These are phyloP conservation scores for Brachyptera putata DNA, from an alignment of 2,888 invertebrate genomes.

Conservation along the genomic window DNA sequence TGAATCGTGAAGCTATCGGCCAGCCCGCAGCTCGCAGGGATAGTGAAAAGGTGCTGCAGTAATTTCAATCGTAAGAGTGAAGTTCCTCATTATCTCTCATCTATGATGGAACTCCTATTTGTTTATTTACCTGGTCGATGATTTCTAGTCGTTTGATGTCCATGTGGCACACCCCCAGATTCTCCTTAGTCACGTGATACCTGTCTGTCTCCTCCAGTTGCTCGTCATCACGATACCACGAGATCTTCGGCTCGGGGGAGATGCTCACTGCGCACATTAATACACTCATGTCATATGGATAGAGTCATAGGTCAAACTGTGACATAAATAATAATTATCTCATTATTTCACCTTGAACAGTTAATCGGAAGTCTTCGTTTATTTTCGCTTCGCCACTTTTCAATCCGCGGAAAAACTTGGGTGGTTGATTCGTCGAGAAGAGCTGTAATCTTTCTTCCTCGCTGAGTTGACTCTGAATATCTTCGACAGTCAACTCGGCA, in stretches of 20 bases:
- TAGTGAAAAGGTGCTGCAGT: neutral
- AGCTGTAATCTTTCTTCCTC: constrained; percentile 79
- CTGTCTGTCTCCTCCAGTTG: constrained; percentile 63
- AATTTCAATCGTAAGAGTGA: too few species aligned
- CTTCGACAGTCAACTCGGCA: constrained; percentile 83
- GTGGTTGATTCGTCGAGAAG: constrained; percentile 66
- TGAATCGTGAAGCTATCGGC: too few species aligned
- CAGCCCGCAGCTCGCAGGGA: neutral
- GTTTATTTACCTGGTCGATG: constrained; percentile 64
- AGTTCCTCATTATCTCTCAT: too few species aligned
- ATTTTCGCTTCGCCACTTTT: constrained; percentile 80
- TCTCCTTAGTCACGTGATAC: constrained; percentile 64
- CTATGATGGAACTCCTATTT: too few species aligned
- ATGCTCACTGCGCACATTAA: constrained; percentile 64
- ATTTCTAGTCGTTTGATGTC: constrained; percentile 72
- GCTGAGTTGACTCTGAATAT: constrained; percentile 83
- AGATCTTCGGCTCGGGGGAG: constrained; percentile 72
- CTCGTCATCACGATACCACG: constrained; percentile 87
- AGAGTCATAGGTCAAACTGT: neutral
- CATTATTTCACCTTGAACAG: constrained; percentile 72
- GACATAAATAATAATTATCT: neutral
- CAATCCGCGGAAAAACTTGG: constrained; percentile 74
- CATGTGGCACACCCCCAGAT: constrained; percentile 66
- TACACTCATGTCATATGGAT: too few species aligned
- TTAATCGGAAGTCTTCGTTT: constrained; percentile 75